Base-by-base conservation (phyloP, 2,113 vertebrate genomes). In the Proterorhinus semilunaris region DNA sequence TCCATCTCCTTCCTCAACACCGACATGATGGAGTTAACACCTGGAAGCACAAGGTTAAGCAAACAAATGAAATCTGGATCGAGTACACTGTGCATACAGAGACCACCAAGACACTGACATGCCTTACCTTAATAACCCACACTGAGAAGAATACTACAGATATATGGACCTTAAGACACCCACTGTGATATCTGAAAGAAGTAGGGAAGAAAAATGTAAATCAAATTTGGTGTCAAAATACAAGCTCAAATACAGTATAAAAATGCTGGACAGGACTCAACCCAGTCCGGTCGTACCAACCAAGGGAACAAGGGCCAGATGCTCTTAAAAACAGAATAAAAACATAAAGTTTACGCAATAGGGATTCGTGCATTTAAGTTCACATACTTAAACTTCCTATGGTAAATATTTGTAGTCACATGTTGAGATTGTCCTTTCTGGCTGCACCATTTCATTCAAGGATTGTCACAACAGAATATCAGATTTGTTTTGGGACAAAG, bases 1-100 rank as follows among this genome's bases (percentile, higher is more conserved):
- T 99, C 98, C 84, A 99, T 93, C 78, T 96, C 95, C 79, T 96
- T 95, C 92, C 87, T 94, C 74, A 94, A 84, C 13, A 82, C 73
- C 42, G 95, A 96, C 97, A 98, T 99, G 81, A 64, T 75, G 73
- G 68, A 80, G 36, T 43, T 16, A 74, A 51, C 72, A 43, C 83
- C 89, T 88, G 78, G 4, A 62, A 63, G 27, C 15, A 65, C n/a
- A 66, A 17, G 50, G 45, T 36, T 44, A 6, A 7, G 10, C n/a
- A 5, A 45, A 15, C 10, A 48, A 13, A 17, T 63, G 11, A 49
- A 46, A 17, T 53, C 48, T 8, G 36, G 36, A 21, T 42, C 16
- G 46, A 48, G 42, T 48, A 61, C 10, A 21, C 15, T 61, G 21
- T 16, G 42, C 27, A 36, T 36, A 36, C 27, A 8, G 36, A 59